Conservation (phyloP, 2,888 invertebrate species). For the Priapulus caudatus region DNA sequence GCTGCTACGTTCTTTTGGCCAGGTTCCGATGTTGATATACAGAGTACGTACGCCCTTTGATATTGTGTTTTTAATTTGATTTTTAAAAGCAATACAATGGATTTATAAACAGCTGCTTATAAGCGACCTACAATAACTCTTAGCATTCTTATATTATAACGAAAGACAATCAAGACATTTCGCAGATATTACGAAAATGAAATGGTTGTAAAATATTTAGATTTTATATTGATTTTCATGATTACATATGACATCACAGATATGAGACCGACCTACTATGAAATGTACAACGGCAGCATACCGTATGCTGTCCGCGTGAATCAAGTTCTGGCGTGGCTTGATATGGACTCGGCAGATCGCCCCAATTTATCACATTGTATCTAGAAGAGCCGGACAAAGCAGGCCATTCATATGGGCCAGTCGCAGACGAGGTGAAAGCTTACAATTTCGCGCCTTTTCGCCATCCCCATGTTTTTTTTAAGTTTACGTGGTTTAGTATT, state of each 20-base stretch:
- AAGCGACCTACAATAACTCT: too few relatives aligned
- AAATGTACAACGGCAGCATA: neutral
- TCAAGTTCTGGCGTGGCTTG: constrained; percentile 1
- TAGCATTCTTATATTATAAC: too few relatives aligned
- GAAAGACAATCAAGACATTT: too few relatives aligned
- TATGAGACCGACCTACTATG: neutral
- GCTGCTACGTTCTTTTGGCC: constrained; percentile 27
- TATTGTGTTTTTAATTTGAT: too few relatives aligned
- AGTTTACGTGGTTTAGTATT: too few relatives aligned
- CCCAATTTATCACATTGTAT: neutral
- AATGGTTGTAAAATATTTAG: too few relatives aligned
- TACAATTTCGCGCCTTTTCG: neutral
- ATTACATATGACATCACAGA: too few relatives aligned
- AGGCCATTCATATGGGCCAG: neutral
- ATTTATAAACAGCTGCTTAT: too few relatives aligned
- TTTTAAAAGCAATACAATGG: too few relatives aligned
- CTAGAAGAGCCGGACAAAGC: constrained; percentile 1
- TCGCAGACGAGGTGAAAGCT: neutral
- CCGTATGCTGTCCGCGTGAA: neutral
- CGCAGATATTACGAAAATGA: too few relatives aligned
- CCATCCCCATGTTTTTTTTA: too few relatives aligned
- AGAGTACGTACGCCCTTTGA: constrained; percentile 22
- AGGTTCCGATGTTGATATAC: constrained; percentile 27
- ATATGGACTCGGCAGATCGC: neutral
- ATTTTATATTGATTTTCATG: too few relatives aligned